Conservation (phyloP, 2,888 invertebrate genomes). For the Troides aeacus region DNA sequence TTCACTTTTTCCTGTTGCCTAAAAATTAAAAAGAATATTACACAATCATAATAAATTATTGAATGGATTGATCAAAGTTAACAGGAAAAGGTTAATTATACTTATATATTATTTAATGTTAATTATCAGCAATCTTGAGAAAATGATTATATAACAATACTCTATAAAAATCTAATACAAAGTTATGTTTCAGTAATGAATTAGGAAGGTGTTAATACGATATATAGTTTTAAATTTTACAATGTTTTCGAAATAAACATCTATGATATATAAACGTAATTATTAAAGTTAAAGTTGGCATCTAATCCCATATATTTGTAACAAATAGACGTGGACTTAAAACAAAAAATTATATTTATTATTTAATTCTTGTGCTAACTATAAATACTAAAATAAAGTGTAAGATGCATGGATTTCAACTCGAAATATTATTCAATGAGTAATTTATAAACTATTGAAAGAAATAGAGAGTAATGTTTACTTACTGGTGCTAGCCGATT, state of each 20-base stretch:
- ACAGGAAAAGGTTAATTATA: neutral
- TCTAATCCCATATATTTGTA: neutral
- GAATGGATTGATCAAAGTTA: neutral
- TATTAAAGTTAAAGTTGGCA: neutral
- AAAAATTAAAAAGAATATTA: neutral
- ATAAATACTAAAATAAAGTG: neutral
- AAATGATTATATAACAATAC: no score
- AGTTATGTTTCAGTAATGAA: no score
- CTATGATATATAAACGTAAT: neutral
- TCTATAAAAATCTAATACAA: no score
- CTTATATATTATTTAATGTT: no score
- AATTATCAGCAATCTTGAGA: no score
- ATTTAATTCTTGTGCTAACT: neutral
- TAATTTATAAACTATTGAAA: neutral
- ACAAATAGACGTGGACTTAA: neutral
- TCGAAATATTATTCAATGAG: neutral
- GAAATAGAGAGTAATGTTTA: constrained; percentile 3
- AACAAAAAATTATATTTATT: neutral
- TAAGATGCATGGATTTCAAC: neutral
- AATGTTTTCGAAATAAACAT: neutral
- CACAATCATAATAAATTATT: neutral
- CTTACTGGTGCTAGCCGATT: constrained; percentile 8
- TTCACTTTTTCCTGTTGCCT: constrained; percentile 9
- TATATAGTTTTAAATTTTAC: no score
- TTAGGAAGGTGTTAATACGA: neutral